Evolutionary conservation across 2,888 invertebrate genomes (phyloP).

Genomic region (Coleophora deauratella): DNA sequence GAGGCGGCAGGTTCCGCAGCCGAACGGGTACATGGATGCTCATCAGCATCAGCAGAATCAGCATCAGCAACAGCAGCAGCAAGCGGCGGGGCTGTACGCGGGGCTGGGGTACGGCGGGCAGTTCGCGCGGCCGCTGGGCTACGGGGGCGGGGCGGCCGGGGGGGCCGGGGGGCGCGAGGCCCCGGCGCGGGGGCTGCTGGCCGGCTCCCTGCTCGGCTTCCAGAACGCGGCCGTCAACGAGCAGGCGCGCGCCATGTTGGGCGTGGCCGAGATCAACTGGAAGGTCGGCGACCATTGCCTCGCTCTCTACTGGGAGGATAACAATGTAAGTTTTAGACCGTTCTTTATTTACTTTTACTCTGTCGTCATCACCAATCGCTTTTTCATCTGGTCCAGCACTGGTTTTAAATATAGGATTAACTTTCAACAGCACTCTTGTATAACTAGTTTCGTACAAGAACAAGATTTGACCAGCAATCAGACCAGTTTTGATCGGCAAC

Average conservation of each 20-base stretch:
- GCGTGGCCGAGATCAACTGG: constrained; percentile 77
- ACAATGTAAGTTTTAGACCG: constrained; percentile 74
- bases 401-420: too few species aligned
- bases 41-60: too few species aligned
- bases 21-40: constrained; percentile 50
- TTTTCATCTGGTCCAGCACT: too few species aligned
- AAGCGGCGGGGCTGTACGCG: constrained; percentile 17
- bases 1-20: constrained; percentile 31
- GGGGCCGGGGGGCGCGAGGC: constrained; percentile 1
- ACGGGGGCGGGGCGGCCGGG: constrained; percentile 11
- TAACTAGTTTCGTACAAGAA: too few species aligned
- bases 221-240: constrained; percentile 69
- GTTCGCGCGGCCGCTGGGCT: constrained; percentile 39
- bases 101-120: constrained; percentile 30
- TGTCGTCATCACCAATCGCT: too few species aligned
- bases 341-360: too few species aligned
- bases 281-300: constrained; percentile 87
- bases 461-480: too few species aligned
- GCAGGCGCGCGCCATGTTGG: constrained; percentile 68
- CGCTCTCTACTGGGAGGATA: constrained; percentile 96
- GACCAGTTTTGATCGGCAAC: too few species aligned
- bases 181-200: constrained; percentile 48
- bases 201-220: constrained; percentile 62
- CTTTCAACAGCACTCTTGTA: too few species aligned
- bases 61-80: too few species aligned